phyloP scores from a whole-genome alignment of 2,113 vertebrate species.

The Tauraco erythrolophus region DNA sequence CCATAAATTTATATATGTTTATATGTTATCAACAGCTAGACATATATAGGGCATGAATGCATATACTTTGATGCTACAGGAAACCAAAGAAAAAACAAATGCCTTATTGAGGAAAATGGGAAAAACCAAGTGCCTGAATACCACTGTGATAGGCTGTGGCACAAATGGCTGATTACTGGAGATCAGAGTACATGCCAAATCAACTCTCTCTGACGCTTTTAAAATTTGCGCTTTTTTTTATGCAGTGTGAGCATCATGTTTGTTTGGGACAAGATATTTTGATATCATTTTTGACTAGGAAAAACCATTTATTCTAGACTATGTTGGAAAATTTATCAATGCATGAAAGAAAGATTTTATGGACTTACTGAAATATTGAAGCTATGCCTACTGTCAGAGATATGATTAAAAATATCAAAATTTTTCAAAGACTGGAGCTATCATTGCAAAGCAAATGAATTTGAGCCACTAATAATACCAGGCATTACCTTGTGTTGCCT shows the following conservation, averaged over 20 bases:
- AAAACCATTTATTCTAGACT: background rate
- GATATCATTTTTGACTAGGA: background rate
- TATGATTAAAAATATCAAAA: background rate
- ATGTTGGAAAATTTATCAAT: background rate
- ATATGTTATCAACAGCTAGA: background rate
- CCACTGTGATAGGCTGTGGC: background rate
- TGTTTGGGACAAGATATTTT: background rate
- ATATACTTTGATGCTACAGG: background rate
- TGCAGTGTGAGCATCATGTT: background rate
- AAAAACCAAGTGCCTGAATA: background rate
- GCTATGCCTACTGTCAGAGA: background rate
- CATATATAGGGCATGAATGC: background rate
- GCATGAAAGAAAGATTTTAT: background rate
- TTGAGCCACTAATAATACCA: background rate
- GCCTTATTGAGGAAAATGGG: background rate
- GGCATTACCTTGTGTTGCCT: background rate
- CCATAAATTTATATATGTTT: background rate
- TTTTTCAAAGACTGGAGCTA: background rate
- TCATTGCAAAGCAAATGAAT: slow-evolving; percentile 16
- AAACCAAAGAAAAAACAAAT: background rate
- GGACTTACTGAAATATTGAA: background rate
- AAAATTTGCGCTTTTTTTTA: background rate
- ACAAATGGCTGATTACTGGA: background rate
- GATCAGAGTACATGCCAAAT: background rate
- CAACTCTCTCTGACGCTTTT: background rate